Evolutionary conservation across 1,140 invertebrate species (phyloP).

Genomic region (Aphaenogaster ashmeadi): DNA sequence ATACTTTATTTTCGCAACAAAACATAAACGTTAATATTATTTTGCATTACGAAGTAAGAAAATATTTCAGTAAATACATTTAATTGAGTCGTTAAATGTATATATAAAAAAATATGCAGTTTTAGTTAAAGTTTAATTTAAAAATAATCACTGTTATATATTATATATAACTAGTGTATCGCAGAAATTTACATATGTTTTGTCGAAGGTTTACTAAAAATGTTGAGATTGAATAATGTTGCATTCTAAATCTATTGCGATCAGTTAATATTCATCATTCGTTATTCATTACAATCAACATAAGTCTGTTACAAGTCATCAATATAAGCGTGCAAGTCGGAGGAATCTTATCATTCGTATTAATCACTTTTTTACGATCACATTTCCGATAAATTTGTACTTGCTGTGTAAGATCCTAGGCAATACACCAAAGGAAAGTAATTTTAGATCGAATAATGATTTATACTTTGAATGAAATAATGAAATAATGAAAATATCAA

Average conservation of each 20-base stretch:
- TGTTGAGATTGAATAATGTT: constrained; percentile 37
- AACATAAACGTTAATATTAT: constrained; percentile 10
- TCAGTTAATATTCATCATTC: background rate
- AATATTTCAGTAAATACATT: constrained; percentile 26
- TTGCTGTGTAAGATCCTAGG: constrained; percentile 18
- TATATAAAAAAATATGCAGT: background rate
- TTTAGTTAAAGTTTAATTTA: constrained; percentile 49
- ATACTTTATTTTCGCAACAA: constrained; percentile 33
- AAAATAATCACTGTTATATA: constrained; percentile 4
- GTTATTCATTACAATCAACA: background rate
- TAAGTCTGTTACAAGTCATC: background rate
- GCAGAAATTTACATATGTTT: constrained; percentile 35
- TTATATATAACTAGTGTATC: constrained; percentile 4
- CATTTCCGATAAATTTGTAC: constrained; percentile 32
- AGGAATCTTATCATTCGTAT: constrained; percentile 15
- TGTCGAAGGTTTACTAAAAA: background rate
- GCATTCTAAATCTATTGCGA: constrained; percentile 27
- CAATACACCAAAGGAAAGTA: background rate
- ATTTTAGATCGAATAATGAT: constrained; percentile 30
- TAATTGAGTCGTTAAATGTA: constrained; percentile 28
- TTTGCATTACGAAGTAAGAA: constrained; percentile 6
- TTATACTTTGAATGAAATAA: constrained; percentile 10
- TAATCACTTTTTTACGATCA: background rate
- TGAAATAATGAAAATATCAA: constrained; percentile 7
- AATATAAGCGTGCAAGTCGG: background rate